Conservation (phyloP, 1,140 invertebrate species). For the Drosophila grimshawi region DNA sequence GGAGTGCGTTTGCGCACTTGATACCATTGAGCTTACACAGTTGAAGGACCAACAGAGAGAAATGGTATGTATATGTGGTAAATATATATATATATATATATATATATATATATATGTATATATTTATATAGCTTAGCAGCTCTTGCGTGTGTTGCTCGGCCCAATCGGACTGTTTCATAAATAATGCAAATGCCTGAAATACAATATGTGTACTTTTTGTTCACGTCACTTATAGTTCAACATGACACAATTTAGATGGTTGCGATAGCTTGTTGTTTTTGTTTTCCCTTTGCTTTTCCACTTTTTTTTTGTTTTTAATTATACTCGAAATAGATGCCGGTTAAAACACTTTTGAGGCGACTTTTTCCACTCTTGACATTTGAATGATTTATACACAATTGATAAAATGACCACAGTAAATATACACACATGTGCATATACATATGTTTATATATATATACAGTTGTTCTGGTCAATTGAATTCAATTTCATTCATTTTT, state of each 20-base stretch:
- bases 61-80: no score
- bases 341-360: slow-evolving; percentile 28
- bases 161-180: slow-evolving; percentile 37
- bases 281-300: neutral
- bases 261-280: slow-evolving; percentile 18
- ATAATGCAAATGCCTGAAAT: slow-evolving; percentile 54
- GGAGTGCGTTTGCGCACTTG: slow-evolving; percentile 27
- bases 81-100: no score
- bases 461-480: slow-evolving; percentile 43
- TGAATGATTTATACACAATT: slow-evolving; percentile 62
- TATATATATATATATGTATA: no score
- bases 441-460: neutral
- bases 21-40: neutral
- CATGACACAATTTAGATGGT: slow-evolving; percentile 40
- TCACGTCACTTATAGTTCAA: slow-evolving; percentile 33
- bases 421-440: neutral
- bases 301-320: slow-evolving; percentile 34
- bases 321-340: slow-evolving; percentile 32
- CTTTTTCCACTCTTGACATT: slow-evolving; percentile 15
- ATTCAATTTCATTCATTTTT: slow-evolving; percentile 51
- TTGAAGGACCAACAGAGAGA: neutral
- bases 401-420: slow-evolving; percentile 29
- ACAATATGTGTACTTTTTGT: slow-evolving; percentile 13
- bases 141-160: slow-evolving; percentile 2
- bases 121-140: slow-evolving; percentile 3